Percentiles rank a stretch among this genome's conserved stretches.
phyloP scores from a whole-genome alignment of 2,113 vertebrate genomes.

The Pitta sordida region DNA sequence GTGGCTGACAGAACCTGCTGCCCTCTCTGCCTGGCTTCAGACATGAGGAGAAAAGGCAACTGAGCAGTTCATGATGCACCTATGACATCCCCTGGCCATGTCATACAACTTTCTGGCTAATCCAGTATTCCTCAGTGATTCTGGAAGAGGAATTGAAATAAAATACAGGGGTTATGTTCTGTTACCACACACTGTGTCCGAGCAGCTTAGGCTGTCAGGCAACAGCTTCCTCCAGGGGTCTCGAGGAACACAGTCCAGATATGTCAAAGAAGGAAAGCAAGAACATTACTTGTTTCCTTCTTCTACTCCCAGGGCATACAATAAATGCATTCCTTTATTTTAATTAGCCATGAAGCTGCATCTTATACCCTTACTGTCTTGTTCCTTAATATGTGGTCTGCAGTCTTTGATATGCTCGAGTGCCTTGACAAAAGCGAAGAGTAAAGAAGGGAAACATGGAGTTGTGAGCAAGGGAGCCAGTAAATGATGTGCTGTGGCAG shows the following conservation, averaged over 20 bases:
- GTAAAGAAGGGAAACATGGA: background rate
- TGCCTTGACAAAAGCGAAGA: background rate
- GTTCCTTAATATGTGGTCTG: background rate
- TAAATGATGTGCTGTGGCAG: background rate
- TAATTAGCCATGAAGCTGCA: background rate
- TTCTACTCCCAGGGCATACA: background rate
- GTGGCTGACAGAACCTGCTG: background rate
- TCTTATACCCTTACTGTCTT: background rate
- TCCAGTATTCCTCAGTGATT: background rate
- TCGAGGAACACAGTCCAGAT: background rate
- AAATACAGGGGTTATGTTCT: background rate
- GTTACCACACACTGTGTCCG: accelerated
- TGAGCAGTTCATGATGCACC: accelerated
- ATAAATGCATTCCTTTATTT: background rate
- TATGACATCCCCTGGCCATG: background rate
- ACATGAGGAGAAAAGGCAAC: background rate
- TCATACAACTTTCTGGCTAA: background rate
- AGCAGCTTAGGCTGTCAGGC: background rate
- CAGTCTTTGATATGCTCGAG: background rate
- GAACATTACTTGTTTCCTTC: background rate
- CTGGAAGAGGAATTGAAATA: background rate
- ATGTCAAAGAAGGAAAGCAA: background rate
- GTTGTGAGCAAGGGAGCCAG: background rate
- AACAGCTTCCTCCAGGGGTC: background rate
- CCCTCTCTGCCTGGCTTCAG: background rate